Evolutionary conservation across 2,113 vertebrate genomes (phyloP), one percentile per base, ranked within the genome.

Genomic region (Rhegmatorhina hoffmannsi): DNA sequence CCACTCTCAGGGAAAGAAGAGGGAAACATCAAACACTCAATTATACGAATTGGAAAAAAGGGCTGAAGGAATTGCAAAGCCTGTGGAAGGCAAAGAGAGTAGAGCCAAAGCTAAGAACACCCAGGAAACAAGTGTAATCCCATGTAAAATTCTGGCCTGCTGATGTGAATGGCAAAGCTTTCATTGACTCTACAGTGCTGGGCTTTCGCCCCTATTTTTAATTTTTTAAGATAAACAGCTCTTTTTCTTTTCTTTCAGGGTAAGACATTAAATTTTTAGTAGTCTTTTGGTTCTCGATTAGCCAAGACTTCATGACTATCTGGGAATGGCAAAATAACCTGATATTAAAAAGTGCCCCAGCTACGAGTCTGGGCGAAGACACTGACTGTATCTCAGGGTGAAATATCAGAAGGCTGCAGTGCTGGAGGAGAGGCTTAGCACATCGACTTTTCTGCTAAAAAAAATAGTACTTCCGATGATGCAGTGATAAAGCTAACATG

Each of bases 401-500:
- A 89, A 95, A 97, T 97, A 97, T 9, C 7, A 59, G 86, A 80
- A 95, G 93, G 80, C 89, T 96, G 97, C 93, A 15, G 31, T 96
- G 95, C 97, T 97, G 96, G 83, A 97, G 96, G 93, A 97, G 87
- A 97, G 95, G 92, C 92, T 97, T 97, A 97, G 90, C 94, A 94
- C 91, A 97, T 91, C 38, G 72, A 97, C 91, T 96, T 97, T 97
- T 95, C 96, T 94, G 55, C 79, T 91, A 52, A 67, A 94, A 90
- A 92, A 96, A 89, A 85, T 29, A 93, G 68, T 94, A 73, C 82
- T 96, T 95, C 84, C 91, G 84, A 92, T 89, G 85, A 93, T 93
- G 74, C 87, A 94, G 75, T 89, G 95, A 95, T 96, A 97, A 93
- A 95, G 84, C 91, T 93, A 96, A 96, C 92, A 77, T 94, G 84